phyloP scores from a whole-genome alignment of 2,888 invertebrate species.

The Ctena decussata region DNA sequence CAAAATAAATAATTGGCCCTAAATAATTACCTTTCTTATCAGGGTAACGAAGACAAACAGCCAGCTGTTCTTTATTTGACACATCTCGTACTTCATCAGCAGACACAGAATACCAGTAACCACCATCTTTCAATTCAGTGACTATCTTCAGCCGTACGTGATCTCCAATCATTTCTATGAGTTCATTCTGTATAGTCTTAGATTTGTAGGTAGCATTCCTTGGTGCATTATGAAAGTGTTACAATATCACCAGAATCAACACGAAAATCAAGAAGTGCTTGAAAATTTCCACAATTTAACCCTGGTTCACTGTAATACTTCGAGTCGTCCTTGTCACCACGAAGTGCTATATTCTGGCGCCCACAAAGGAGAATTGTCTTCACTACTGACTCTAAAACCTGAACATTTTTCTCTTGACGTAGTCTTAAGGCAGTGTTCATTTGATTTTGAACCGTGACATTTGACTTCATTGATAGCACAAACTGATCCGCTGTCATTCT shows the following conservation, averaged over 20 bases:
- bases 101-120: slow-evolving; percentile 25
- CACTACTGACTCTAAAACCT: not conserved
- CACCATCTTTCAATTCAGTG: slow-evolving; percentile 11
- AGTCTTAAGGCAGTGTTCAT: not conserved
- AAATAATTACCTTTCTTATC: slow-evolving; percentile 23
- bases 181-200: slow-evolving; percentile 32
- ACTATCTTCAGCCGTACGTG: slow-evolving; percentile 1
- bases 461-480: too few species aligned
- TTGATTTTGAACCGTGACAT: too few species aligned
- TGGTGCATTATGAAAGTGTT: slow-evolving; percentile 22
- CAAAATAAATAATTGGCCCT: too few species aligned
- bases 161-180: slow-evolving; percentile 25
- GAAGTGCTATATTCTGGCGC: not conserved
- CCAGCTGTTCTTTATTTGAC: slow-evolving; percentile 44
- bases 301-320: not conserved
- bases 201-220: slow-evolving; percentile 30
- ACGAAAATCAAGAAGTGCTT: slow-evolving; percentile 28
- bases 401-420: not conserved
- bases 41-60: slow-evolving; percentile 32
- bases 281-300: slow-evolving; percentile 28
- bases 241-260: slow-evolving; percentile 21
- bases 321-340: not conserved
- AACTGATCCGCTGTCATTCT: not conserved
- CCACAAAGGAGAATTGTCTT: slow-evolving; percentile 18
- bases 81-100: slow-evolving; percentile 46